Conservation (phyloP, 1,140 invertebrate genomes). For the Atopsyche davidsoni region DNA sequence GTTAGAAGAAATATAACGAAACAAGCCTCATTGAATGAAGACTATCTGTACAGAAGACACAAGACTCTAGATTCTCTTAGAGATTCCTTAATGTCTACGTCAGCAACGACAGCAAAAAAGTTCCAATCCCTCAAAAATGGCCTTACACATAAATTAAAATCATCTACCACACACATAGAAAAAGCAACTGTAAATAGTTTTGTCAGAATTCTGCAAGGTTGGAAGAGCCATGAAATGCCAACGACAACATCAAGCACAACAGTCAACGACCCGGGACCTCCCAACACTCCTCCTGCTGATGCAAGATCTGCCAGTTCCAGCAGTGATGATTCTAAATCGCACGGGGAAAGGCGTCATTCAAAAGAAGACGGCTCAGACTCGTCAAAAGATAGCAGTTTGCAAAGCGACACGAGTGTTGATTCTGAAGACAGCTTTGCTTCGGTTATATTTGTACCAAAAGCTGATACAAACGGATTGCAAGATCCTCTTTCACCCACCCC, state of each 20-base stretch:
- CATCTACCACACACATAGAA: conserved; percentile 72
- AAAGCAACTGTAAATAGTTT: conserved; percentile 71
- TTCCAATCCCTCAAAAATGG: conserved; percentile 81
- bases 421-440: conserved; percentile 89
- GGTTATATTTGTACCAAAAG: conserved; percentile 77
- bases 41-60: conserved; percentile 67
- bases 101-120: conserved; percentile 65
- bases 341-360: conserved; percentile 56
- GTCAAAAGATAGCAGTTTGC: conserved; percentile 84
- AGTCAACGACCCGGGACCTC: conserved; percentile 19
- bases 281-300: conserved; percentile 27
- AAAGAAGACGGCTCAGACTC: conserved; percentile 84
- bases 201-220: conserved; percentile 68
- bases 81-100: conserved; percentile 65
- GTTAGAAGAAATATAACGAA: conserved; percentile 83
- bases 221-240: conserved; percentile 54
- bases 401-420: conserved; percentile 88
- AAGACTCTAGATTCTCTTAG: conserved; percentile 64
- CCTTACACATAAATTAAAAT: conserved; percentile 72
- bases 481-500: conserved; percentile 53
- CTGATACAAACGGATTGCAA: conserved; percentile 45
- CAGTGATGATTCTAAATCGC: conserved; percentile 31
- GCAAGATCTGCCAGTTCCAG: conserved; percentile 26
- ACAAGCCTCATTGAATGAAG: conserved; percentile 82
- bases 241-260: conserved; percentile 9